Evolutionary conservation across 1,140 invertebrate species (phyloP).

Genomic region (Harpegnathos saltator): DNA sequence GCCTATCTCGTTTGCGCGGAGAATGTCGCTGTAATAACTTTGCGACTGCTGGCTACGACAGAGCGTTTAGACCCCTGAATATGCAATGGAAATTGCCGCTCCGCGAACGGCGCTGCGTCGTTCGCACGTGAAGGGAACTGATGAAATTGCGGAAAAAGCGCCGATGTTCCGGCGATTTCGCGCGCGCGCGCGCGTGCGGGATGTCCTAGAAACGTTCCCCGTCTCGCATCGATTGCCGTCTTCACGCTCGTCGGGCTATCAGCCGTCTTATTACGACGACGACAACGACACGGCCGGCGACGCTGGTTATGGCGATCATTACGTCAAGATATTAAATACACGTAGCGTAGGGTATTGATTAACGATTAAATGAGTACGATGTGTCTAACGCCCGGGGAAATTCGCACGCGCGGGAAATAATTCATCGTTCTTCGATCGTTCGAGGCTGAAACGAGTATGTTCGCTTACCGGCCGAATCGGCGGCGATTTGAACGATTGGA

Average conservation of each 20-base stretch:
- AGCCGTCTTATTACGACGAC: slow-evolving; percentile 22
- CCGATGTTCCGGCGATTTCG: slow-evolving; percentile 48
- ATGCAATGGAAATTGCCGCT: slow-evolving; percentile 75
- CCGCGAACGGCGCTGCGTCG: slow-evolving; percentile 13
- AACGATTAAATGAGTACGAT: no score
- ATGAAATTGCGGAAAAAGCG: slow-evolving; percentile 58
- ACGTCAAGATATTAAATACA: slow-evolving; percentile 29
- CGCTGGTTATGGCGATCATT: neutral
- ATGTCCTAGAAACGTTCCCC: slow-evolving; percentile 36
- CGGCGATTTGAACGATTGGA: no score
- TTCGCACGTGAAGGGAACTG: slow-evolving; percentile 40
- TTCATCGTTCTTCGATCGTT: no score
- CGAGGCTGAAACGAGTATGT: no score
- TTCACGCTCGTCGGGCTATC: slow-evolving; percentile 19
- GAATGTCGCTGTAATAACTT: slow-evolving; percentile 75
- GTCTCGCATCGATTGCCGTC: slow-evolving; percentile 45
- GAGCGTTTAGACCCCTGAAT: slow-evolving; percentile 74
- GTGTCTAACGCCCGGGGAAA: no score
- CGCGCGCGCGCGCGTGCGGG: no score
- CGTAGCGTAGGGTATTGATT: neutral
- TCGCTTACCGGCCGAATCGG: no score
- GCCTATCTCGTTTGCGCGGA: slow-evolving; percentile 55
- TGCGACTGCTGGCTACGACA: slow-evolving; percentile 75
- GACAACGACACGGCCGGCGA: no score
- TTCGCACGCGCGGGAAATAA: no score